Conservation (phyloP, 1,140 invertebrate genomes). For the Tetraneura akinire region DNA sequence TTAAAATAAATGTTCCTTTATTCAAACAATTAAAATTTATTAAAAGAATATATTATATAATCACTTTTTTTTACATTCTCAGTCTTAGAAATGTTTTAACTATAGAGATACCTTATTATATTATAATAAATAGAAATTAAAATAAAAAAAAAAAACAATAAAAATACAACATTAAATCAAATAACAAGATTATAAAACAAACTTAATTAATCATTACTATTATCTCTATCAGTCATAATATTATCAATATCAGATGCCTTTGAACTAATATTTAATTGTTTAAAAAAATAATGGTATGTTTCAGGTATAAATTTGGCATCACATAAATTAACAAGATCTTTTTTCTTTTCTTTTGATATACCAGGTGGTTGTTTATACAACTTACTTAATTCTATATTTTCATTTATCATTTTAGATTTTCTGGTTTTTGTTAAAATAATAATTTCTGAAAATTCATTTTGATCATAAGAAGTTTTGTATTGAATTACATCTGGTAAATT, state of each 20-base stretch:
- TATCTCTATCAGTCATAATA: background rate
- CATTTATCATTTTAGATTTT: background rate
- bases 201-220: background rate
- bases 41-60: too few relatives aligned
- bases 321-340: background rate
- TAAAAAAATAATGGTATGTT: conserved; percentile 2
- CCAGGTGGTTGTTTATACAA: background rate
- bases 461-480: background rate
- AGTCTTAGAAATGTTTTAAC: too few relatives aligned
- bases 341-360: background rate
- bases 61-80: too few relatives aligned
- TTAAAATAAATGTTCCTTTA: too few relatives aligned
- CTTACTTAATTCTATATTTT: background rate
- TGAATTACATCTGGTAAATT: conserved; percentile 1
- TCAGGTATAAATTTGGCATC: conserved; percentile 7
- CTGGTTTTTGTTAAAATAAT: background rate
- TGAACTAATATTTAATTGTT: background rate
- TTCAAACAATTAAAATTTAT: too few relatives aligned
- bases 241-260: background rate
- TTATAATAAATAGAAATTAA: too few relatives aligned
- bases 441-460: background rate
- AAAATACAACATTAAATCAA: background rate
- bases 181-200: too few relatives aligned
- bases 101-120: too few relatives aligned
- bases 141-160: background rate